Evolutionary conservation across 2,797 vertebrate genomes (phyloP).

Genomic region (Enteromius unitaeniatus): DNA sequence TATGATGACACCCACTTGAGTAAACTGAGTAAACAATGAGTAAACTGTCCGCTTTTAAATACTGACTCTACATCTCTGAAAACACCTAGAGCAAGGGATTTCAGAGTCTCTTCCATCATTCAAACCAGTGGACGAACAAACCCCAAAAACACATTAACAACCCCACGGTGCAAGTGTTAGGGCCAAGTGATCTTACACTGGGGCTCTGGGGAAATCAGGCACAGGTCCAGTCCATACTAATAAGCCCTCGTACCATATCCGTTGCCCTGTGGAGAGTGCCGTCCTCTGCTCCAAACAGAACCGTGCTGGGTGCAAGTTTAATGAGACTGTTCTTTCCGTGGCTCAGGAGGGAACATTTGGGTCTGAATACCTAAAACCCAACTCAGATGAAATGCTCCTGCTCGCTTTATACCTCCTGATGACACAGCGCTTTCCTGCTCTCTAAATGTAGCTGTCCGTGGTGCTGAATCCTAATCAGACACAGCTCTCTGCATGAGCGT

Average conservation of each 20-base stretch:
- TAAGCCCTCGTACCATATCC: slow-evolving; percentile 46
- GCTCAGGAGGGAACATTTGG: slow-evolving; percentile 29
- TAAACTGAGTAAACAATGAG: neutral
- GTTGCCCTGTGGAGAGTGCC: slow-evolving; percentile 29
- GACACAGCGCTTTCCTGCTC: slow-evolving; percentile 49
- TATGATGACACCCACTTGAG: neutral
- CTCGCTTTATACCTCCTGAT: slow-evolving; percentile 49
- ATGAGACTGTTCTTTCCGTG: slow-evolving; percentile 47
- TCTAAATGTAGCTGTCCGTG: slow-evolving; percentile 44
- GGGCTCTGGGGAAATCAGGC: slow-evolving; percentile 65
- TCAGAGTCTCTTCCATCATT: slow-evolving; percentile 45
- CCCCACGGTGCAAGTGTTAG: slow-evolving; percentile 42
- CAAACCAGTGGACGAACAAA: slow-evolving; percentile 55
- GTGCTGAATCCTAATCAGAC: slow-evolving; percentile 62
- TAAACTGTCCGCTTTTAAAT: neutral
- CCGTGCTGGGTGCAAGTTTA: slow-evolving; percentile 28
- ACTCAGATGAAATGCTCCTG: slow-evolving; percentile 41
- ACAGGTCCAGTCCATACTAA: slow-evolving; percentile 59
- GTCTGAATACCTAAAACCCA: slow-evolving; percentile 42
- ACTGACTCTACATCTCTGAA: neutral
- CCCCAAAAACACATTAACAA: slow-evolving; percentile 51
- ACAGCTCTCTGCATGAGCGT: slow-evolving; percentile 10
- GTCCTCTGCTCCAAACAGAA: slow-evolving; percentile 42
- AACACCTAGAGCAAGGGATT: neutral
- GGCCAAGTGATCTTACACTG: slow-evolving; percentile 60